Conservation (phyloP, 2,797 vertebrate species). For the Sarcophilus harrisii region DNA sequence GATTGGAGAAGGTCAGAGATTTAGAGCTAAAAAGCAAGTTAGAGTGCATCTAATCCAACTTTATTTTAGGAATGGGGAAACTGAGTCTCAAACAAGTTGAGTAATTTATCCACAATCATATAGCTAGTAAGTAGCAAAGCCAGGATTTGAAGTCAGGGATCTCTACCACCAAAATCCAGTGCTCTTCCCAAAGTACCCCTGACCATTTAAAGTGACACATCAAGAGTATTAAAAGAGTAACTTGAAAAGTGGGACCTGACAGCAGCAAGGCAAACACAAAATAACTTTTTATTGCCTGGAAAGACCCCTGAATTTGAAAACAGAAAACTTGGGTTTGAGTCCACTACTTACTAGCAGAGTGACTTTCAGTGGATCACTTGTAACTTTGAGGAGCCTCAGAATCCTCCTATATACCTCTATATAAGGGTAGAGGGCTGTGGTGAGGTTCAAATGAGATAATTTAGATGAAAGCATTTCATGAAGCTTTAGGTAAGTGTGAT, state of each 20-base stretch:
- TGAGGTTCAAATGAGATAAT: background rate
- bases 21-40: background rate
- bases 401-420: background rate
- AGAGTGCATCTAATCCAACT: background rate
- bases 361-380: background rate
- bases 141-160: background rate
- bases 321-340: background rate
- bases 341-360: background rate
- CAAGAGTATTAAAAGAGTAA: background rate
- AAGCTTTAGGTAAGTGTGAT: background rate
- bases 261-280: background rate
- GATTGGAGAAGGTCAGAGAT: background rate
- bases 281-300: background rate
- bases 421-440: background rate
- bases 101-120: background rate
- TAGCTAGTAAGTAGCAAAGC: background rate
- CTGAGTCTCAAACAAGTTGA: background rate
- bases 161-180: background rate
- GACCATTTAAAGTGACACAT: background rate
- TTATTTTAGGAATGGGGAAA: background rate
- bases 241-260: background rate
- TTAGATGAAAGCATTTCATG: background rate
- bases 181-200: background rate
- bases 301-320: background rate
- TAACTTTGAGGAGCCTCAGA: background rate